These are phyloP conservation scores for Drosophila ezoana DNA, from an alignment of 2,888 invertebrate genomes.

Conservation along the genomic window DNA sequence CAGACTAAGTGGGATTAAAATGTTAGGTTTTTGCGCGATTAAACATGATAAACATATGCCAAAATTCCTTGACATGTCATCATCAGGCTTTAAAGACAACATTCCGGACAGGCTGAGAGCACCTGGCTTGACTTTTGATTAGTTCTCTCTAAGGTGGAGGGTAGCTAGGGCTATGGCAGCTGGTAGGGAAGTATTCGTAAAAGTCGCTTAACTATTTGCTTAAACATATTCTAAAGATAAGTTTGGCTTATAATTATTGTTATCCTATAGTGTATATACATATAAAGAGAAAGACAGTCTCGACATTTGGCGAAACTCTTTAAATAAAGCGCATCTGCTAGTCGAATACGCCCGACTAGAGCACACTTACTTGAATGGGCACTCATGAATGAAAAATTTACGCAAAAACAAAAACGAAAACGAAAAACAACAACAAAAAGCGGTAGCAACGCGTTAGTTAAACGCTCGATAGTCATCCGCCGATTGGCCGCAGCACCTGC, in stretches of 20 bases:
- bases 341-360: neutral
- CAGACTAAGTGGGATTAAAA: slow-evolving; percentile 62
- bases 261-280: neutral
- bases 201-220: too few relatives aligned
- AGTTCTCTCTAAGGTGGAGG: neutral
- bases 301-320: too few relatives aligned
- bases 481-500: slow-evolving; percentile 30
- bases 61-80: slow-evolving; percentile 24
- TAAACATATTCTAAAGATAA: too few relatives aligned
- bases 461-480: slow-evolving; percentile 59
- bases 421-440: slow-evolving; percentile 6
- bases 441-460: slow-evolving; percentile 60
- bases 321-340: slow-evolving; percentile 11
- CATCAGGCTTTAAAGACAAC: slow-evolving; percentile 2
- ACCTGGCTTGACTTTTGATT: slow-evolving; percentile 6
- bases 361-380: slow-evolving; percentile 20
- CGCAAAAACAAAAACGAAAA: slow-evolving; percentile 35
- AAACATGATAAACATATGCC: slow-evolving; percentile 29
- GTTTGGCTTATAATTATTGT: too few relatives aligned
- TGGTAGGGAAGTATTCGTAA: neutral
- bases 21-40: slow-evolving; percentile 38
- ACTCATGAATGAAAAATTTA: slow-evolving; percentile 68
- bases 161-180: neutral
- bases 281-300: neutral
- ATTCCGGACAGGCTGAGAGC: slow-evolving; percentile 16